Evolutionary conservation across 2,888 invertebrate genomes (phyloP).

Genomic region (Harpalus rufipes): DNA sequence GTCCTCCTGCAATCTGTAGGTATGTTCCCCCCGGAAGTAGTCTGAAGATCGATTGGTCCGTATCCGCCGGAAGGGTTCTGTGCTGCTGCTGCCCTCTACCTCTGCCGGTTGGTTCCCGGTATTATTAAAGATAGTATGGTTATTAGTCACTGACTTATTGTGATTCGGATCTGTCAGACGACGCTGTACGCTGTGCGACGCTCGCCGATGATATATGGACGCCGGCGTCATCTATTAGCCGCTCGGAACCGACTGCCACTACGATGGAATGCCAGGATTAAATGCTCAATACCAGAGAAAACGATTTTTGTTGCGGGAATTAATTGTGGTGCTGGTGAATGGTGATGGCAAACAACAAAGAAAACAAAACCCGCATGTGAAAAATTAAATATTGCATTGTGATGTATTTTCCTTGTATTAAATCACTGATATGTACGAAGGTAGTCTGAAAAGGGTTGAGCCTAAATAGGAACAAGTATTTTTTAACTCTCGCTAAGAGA

Average conservation of each 20-base stretch:
- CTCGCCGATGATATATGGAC: constrained; percentile 74
- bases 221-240: constrained; percentile 64
- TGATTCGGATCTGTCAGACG: constrained; percentile 73
- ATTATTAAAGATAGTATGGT: constrained; percentile 73
- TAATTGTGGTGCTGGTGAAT: background rate
- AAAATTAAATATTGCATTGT: too few relatives aligned
- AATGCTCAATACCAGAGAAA: constrained; percentile 11
- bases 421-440: too few relatives aligned
- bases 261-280: constrained; percentile 19
- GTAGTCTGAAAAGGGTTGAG: too few relatives aligned
- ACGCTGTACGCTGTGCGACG: constrained; percentile 48
- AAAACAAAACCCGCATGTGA: background rate
- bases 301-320: constrained; percentile 4
- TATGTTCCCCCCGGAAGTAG: background rate
- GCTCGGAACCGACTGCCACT: constrained; percentile 7
- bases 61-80: constrained; percentile 1
- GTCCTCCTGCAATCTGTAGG: too few relatives aligned
- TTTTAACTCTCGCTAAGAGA: too few relatives aligned
- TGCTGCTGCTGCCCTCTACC: background rate
- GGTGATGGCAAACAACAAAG: background rate
- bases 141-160: constrained; percentile 75
- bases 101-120: constrained; percentile 52
- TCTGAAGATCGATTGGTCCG: background rate
- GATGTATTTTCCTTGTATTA: too few relatives aligned
- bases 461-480: too few relatives aligned